Conservation (phyloP, 2,888 invertebrate genomes). For the Ypsolopha sequella region DNA sequence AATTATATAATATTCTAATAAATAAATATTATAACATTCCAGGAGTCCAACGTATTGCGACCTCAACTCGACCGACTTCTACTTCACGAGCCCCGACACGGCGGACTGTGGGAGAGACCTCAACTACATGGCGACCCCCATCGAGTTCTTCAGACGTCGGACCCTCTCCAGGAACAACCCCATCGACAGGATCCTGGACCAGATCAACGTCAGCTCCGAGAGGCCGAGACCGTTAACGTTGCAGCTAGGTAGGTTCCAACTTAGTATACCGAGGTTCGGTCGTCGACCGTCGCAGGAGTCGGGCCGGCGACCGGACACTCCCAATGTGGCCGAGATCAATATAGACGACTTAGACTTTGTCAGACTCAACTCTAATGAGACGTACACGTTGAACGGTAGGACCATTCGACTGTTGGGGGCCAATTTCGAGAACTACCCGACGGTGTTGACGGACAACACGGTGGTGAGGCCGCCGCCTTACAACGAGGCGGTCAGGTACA, state of each 20-base stretch:
- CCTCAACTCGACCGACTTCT: conserved; percentile 23
- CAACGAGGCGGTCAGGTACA: conserved; percentile 48
- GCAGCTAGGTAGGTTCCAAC: conserved; percentile 49
- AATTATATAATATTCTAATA: too few relatives aligned
- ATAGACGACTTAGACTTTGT: conserved; percentile 47
- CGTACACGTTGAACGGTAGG: conserved; percentile 55
- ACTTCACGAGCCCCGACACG: conserved; percentile 30
- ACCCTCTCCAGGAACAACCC: conserved; percentile 10
- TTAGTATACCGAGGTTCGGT: conserved; percentile 40
- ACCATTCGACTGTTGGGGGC: conserved; percentile 55
- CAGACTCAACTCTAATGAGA: conserved; percentile 38
- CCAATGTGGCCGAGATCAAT: conserved; percentile 45
- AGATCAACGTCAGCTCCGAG: conserved; percentile 5
- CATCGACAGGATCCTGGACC: conserved; percentile 26
- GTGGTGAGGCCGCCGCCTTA: conserved; percentile 43
- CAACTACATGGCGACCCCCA: conserved; percentile 37
- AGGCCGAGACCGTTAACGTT: conserved; percentile 33
- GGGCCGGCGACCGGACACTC: conserved; percentile 44
- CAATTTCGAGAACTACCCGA: conserved; percentile 45
- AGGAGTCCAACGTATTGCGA: conserved; percentile 41
- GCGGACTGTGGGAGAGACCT: conserved; percentile 27
- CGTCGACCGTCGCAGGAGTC: conserved; percentile 14
- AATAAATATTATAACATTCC: too few relatives aligned
- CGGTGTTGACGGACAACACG: conserved; percentile 10
- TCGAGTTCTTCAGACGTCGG: conserved; percentile 27